Percentiles rank a stretch among this genome's conserved stretches.
Evolutionary conservation across 2,888 invertebrate genomes (phyloP).

Genomic region (Melipona bicolor): DNA sequence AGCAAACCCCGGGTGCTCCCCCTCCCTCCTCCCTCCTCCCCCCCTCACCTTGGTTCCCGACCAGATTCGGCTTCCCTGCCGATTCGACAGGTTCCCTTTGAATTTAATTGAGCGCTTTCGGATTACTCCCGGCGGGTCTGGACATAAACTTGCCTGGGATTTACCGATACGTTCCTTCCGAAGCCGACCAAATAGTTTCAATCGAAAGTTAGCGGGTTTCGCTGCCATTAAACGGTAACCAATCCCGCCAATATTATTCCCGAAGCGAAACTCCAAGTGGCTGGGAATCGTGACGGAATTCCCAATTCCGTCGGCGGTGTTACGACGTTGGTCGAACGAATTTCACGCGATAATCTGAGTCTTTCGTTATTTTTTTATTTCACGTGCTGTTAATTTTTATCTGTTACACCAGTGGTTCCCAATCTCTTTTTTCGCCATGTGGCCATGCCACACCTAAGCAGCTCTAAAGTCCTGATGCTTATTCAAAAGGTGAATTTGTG

Average conservation of each 20-base stretch:
- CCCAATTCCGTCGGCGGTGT: background rate
- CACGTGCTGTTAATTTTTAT: background rate
- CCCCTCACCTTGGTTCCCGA: background rate
- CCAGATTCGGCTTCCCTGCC: conserved; percentile 16
- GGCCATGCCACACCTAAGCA: too few species aligned
- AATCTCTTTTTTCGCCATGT: too few species aligned
- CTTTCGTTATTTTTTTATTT: background rate
- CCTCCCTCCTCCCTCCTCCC: too few species aligned
- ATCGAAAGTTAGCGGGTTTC: conserved; percentile 22
- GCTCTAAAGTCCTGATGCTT: too few species aligned
- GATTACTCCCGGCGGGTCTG: conserved; percentile 21
- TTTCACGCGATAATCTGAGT: background rate
- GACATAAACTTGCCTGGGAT: conserved; percentile 48
- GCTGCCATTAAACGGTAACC: conserved; percentile 37
- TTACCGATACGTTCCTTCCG: conserved; percentile 41
- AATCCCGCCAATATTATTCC: conserved; percentile 10
- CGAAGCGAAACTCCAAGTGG: background rate
- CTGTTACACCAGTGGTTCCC: background rate
- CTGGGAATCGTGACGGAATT: background rate
- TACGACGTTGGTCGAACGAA: background rate
- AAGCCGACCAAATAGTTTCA: conserved; percentile 27
- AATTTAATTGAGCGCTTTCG: conserved; percentile 45
- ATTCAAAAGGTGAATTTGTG: too few species aligned
- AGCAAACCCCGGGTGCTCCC: background rate
- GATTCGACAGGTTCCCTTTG: conserved; percentile 34